A percentile compares a stretch with the other conserved stretches of the same genome.
These are phyloP conservation scores for Loxodonta africana DNA, from an alignment of 2,113 vertebrate genomes.

Conservation along the genomic window DNA sequence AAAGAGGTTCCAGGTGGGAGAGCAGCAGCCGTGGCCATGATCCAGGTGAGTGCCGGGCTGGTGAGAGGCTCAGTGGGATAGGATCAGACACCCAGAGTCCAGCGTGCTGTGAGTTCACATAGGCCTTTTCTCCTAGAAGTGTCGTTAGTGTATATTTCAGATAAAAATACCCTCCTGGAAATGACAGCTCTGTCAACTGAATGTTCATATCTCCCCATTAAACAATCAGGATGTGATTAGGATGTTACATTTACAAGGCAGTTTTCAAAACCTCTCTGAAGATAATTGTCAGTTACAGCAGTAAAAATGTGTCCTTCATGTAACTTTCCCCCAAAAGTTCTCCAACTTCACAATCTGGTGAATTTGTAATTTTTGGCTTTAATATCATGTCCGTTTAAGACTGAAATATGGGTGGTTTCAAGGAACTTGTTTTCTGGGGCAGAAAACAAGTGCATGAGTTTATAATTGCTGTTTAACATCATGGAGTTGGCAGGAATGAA, in stretches of 20 bases:
- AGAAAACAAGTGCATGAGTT: constrained; percentile 64
- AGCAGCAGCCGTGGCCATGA: background rate
- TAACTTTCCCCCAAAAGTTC: constrained; percentile 82
- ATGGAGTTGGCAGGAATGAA: constrained; percentile 1
- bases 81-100: background rate
- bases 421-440: background rate
- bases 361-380: constrained; percentile 60
- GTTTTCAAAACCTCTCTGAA: constrained; percentile 86
- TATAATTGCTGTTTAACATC: constrained; percentile 65
- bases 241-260: constrained; percentile 85
- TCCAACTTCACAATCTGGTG: constrained; percentile 54
- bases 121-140: constrained; percentile 3
- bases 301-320: constrained; percentile 82
- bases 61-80: background rate
- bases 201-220: constrained; percentile 85
- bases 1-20: background rate
- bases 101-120: background rate
- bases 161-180: constrained; percentile 83
- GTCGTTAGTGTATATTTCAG: constrained; percentile 60
- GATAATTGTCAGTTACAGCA: constrained; percentile 88
- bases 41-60: background rate
- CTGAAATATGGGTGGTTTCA: constrained; percentile 56
- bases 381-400: constrained; percentile 56
- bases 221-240: constrained; percentile 87
- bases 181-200: constrained; percentile 82